Percentiles rank a stretch among this genome's conserved stretches.
Evolutionary conservation across 2,113 vertebrate genomes (phyloP).

Genomic region (Acanthochromis polyacanthus): DNA sequence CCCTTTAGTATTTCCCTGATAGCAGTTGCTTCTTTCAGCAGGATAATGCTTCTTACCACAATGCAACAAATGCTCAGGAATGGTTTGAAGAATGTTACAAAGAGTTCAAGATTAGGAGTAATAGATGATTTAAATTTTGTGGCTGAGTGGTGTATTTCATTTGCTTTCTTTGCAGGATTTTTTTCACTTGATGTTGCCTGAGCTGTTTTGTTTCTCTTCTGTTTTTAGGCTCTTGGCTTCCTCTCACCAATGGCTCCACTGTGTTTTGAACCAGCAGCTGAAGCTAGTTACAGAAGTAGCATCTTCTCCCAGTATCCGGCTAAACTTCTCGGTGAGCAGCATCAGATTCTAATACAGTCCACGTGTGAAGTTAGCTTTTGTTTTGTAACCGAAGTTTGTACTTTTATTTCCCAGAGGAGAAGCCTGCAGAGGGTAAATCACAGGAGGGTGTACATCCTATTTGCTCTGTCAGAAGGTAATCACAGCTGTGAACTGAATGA

Average conservation of each 20-base stretch:
- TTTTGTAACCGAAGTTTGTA: neutral
- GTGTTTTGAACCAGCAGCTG: conserved; percentile 82
- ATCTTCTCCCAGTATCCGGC: conserved; percentile 76
- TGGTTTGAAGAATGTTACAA: no score
- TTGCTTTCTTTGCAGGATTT: neutral
- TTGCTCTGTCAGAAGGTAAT: conserved; percentile 48
- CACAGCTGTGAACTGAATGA: neutral
- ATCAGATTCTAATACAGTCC: accelerated
- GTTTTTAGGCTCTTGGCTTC: conserved; percentile 82
- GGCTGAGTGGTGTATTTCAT: no score
- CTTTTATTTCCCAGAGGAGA: conserved; percentile 35
- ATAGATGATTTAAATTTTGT: no score
- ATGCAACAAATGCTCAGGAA: no score
- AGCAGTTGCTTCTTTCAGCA: no score
- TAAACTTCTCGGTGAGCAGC: conserved; percentile 83
- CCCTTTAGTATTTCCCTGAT: no score
- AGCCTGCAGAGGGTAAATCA: neutral
- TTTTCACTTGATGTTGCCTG: neutral
- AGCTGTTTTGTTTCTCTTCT: no score
- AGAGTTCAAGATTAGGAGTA: no score
- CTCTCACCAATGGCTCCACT: conserved; percentile 80
- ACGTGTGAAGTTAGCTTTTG: neutral
- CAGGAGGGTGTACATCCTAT: neutral
- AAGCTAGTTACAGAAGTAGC: conserved; percentile 71
- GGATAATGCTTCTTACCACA: no score